Base-by-base conservation (phyloP, 2,888 invertebrate species). In the Lampropteryx suffumata region DNA sequence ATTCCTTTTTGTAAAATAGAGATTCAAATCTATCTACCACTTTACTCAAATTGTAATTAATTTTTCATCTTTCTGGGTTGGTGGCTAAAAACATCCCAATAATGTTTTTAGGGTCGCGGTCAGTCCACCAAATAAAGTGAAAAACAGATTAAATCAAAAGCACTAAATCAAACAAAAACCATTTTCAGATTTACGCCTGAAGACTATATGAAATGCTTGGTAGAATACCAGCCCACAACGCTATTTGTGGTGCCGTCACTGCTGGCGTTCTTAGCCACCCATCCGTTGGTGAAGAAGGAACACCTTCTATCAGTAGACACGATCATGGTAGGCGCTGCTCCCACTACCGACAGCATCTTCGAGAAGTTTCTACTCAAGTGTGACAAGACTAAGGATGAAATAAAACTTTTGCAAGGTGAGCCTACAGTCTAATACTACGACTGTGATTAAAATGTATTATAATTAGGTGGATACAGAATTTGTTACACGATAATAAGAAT, bases 211-310 rank as follows among this genome's bases (percentile, higher is more conserved):
- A 92, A 92, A 65, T 92, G 93, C 44, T 72, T 95, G 21, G 77
- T 83, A 9, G 90, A 92, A 61, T 92, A 93, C 71, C 82, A 91
- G 68, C 94, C 94, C 0, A 91, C 91, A 0, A 87, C 91, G 1
- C 67, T 95, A 13, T 94, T 94, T 67, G 92, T 95, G 1, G 96
- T 96, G 1, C 96, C 97, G 0, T 96, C 96, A 0, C 83, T 97
- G 5, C 80, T 96, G 11, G 87, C 95, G 1, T 95, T 96, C 79
- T 76, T 97, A 49, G 94, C 94, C 0, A 93, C 94, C 11, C 94
- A 95, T 76, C 94, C 95, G 0, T 79, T 91, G 24, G 93, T 96
- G 4, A 92, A 91, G 40, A 91, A 92, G 58, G 93, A 93, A 48
- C 94, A 95, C 66, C 77, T 96, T 39, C 84, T 92, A 14, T 91